Conservation (phyloP, 2,113 vertebrate genomes). For the Gambusia affinis region DNA sequence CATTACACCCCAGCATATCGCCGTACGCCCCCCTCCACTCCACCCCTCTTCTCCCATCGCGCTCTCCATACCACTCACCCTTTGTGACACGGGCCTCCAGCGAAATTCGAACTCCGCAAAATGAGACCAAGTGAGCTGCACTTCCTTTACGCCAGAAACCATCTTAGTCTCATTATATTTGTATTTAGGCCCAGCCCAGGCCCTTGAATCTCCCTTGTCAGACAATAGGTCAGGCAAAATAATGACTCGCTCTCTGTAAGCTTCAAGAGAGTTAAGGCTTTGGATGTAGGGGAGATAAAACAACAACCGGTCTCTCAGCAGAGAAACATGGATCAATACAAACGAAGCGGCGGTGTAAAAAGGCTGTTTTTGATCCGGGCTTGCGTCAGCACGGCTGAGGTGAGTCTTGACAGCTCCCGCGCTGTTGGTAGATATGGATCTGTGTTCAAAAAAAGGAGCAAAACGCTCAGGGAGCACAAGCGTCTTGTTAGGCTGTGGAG, state of each 20-base stretch:
- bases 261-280: conserved; percentile 71
- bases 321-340: conserved; percentile 77
- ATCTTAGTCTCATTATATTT: conserved; percentile 76
- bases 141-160: conserved; percentile 68
- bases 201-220: conserved; percentile 57
- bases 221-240: conserved; percentile 71
- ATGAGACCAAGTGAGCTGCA: conserved; percentile 68
- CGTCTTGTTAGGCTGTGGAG: conserved; percentile 70
- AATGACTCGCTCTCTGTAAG: conserved; percentile 74
- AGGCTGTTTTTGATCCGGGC: conserved; percentile 78
- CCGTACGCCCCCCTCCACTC: conserved; percentile 50
- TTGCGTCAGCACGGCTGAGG: conserved; percentile 72
- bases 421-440: conserved; percentile 78
- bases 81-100: conserved; percentile 74
- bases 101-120: conserved; percentile 70
- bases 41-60: conserved; percentile 55
- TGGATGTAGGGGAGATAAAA: conserved; percentile 73
- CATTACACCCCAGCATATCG: conserved; percentile 72
- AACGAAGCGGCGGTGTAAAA: conserved; percentile 72
- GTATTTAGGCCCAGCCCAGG: conserved; percentile 67
- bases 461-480: conserved; percentile 76
- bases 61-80: conserved; percentile 72
- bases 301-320: conserved; percentile 77
- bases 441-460: conserved; percentile 74
- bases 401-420: conserved; percentile 77